Evolutionary conservation across 2,888 invertebrate genomes (phyloP), one percentile per base, ranked within the genome.

Genomic region (Cetonia aurata): DNA sequence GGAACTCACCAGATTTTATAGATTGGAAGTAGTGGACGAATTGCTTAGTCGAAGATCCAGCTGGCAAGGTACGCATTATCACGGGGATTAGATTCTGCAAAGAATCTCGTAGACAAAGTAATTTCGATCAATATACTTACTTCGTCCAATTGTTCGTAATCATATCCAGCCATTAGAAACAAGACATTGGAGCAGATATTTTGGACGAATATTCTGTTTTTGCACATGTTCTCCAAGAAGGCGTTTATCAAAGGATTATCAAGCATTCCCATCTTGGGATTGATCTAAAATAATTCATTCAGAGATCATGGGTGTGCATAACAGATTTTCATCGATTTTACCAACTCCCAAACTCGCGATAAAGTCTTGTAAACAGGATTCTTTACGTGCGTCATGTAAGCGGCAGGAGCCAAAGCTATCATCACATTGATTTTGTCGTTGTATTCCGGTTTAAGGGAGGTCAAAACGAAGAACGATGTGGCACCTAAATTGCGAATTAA

Each of bases 391-490:
- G 84, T 84, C 78, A 89, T 82, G 73, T 87, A 90, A 0, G 90
- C 89, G 0, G 92, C 89, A 0, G 92, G 92, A 0, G 90, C 92
- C 68, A 92, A 77, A 0, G 89, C 89, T 72, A 89, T 88, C 88
- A 89, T 89, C 0, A 88, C 85, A 57, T 86, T 85, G 1, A 92
- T 86, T 80, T 91, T 91, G 0, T 84, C 78, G 77, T 90, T 90
- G 75, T 90, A 91, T 44, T 88, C 87, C 0, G 91, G 89, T 12
- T 84, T 82, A 53, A 88, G 83, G 0, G 89, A 87, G 19, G 86
- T 86, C 88, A 91, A 86, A 0, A 90, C 89, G 78, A 88, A 91
- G 79, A 90, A 91, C 1, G 85, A 77, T 0, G 90, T 90, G 0
- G 90, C 89, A 3, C 93, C 94, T 75, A 75, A 71, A 19, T 37